Evolutionary conservation across 1,140 invertebrate genomes (phyloP).

Genomic region (Halictus rubicundus): DNA sequence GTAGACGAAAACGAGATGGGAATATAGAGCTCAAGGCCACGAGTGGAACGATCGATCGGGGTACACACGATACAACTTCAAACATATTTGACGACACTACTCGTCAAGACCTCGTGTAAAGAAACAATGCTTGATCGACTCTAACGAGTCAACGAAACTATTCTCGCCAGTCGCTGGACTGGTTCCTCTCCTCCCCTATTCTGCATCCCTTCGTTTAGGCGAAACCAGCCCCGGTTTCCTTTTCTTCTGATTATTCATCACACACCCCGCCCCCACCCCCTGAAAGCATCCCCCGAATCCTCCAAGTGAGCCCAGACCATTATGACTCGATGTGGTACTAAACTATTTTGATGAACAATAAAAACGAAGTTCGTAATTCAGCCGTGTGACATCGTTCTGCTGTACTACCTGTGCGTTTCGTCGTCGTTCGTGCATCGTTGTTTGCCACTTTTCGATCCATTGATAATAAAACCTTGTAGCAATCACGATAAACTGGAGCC

Average conservation of each 20-base stretch:
- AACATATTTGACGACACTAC: neutral
- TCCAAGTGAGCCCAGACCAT: conserved; percentile 27
- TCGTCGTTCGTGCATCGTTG: conserved; percentile 37
- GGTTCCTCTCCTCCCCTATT: conserved; percentile 13
- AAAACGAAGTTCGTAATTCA: conserved; percentile 69
- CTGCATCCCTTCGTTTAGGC: neutral
- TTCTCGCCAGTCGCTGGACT: conserved; percentile 15
- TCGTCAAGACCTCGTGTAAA: conserved; percentile 19
- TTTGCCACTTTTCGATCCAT: conserved; percentile 45
- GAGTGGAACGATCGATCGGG: conserved; percentile 40
- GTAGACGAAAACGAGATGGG: conserved; percentile 46
- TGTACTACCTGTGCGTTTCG: conserved; percentile 52
- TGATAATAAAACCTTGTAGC: conserved; percentile 39
- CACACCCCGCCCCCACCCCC: no score
- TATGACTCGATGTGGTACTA: conserved; percentile 72
- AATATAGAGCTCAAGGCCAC: conserved; percentile 36
- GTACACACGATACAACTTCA: conserved; percentile 17
- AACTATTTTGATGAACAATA: conserved; percentile 77
- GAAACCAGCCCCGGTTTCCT: neutral
- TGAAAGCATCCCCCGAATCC: neutral
- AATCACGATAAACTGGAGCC: conserved; percentile 25
- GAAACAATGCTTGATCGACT: conserved; percentile 49
- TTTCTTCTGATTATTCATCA: no score
- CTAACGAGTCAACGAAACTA: conserved; percentile 45
- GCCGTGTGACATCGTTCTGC: conserved; percentile 50